Conservation (phyloP, 2,113 vertebrate species). For the Xiphophorus hellerii region DNA sequence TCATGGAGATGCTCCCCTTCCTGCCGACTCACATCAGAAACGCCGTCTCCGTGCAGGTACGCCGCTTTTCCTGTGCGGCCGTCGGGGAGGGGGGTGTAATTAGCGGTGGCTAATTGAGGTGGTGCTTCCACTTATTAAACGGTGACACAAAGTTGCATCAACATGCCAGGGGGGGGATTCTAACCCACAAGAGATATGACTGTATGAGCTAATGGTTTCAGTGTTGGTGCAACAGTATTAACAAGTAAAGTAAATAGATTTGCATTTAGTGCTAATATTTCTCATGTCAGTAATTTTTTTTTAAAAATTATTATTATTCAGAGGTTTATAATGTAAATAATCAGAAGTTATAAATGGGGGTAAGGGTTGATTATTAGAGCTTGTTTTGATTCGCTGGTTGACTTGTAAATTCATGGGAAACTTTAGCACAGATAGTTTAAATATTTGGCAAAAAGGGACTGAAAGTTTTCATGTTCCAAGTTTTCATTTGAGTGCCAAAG, state of each 20-base stretch:
- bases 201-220: slow-evolving; percentile 26
- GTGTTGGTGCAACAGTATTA: not conserved
- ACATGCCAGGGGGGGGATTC: slow-evolving; percentile 40
- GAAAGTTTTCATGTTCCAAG: no score
- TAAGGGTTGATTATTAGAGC: no score
- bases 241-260: not conserved
- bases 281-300: not conserved
- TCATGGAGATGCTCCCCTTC: slow-evolving; percentile 94
- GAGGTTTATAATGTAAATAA: no score
- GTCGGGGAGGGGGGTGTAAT: slow-evolving; percentile 47
- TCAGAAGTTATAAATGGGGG: no score
- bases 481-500: no score
- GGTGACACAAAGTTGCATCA: slow-evolving; percentile 52
- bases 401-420: no score
- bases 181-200: slow-evolving; percentile 25
- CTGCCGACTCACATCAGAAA: slow-evolving; percentile 91
- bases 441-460: no score
- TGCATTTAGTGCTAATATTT: not conserved
- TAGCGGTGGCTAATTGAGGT: slow-evolving; percentile 43
- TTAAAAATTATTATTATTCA: no score
- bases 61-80: not conserved
- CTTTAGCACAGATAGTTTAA: no score
- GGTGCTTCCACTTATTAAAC: slow-evolving; percentile 39
- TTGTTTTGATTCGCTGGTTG: no score
- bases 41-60: slow-evolving; percentile 95